Percentiles rank a stretch among this genome's conserved stretches.
Evolutionary conservation across 2,888 invertebrate species (phyloP).

Genomic region (Ectemnius lituratus): DNA sequence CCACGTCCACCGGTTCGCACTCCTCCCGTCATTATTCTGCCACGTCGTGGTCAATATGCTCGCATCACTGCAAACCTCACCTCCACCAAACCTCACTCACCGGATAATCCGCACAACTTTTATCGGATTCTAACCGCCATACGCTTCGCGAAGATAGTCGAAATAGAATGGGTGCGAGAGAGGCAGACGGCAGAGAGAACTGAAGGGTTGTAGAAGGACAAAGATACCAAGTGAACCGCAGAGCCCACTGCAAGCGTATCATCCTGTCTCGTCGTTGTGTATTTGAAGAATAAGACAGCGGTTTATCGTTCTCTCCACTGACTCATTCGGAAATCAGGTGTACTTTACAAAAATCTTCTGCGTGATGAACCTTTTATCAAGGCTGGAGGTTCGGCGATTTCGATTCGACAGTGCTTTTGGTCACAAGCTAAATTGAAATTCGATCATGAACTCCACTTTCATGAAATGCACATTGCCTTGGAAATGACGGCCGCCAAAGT

Average conservation of each 20-base stretch:
- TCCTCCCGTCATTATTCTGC: slow-evolving; percentile 63
- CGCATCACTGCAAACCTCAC: slow-evolving; percentile 58
- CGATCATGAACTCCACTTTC: slow-evolving; percentile 22
- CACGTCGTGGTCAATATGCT: slow-evolving; percentile 64
- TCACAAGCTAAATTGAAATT: slow-evolving; percentile 43
- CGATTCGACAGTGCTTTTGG: not conserved
- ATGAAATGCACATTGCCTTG: not conserved
- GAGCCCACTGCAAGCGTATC: slow-evolving; percentile 22
- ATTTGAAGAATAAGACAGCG: slow-evolving; percentile 6
- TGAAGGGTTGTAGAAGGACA: too few species aligned
- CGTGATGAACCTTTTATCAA: slow-evolving; percentile 45
- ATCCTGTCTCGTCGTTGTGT: slow-evolving; percentile 18
- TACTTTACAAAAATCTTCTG: slow-evolving; percentile 37
- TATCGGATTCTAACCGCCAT: slow-evolving; percentile 54
- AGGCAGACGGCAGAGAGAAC: too few species aligned
- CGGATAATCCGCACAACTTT: slow-evolving; percentile 65
- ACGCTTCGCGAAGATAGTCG: slow-evolving; percentile 25
- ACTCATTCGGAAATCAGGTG: slow-evolving; percentile 34
- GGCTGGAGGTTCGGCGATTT: slow-evolving; percentile 14
- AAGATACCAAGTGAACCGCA: not conserved
- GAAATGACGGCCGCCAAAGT: not conserved
- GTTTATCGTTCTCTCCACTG: slow-evolving; percentile 27
- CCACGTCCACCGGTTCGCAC: slow-evolving; percentile 31
- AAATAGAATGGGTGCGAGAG: slow-evolving; percentile 42
- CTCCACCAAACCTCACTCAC: slow-evolving; percentile 30